Evolutionary conservation across 2,888 invertebrate species (phyloP).

Genomic region (Schrankia costaestrigalis): DNA sequence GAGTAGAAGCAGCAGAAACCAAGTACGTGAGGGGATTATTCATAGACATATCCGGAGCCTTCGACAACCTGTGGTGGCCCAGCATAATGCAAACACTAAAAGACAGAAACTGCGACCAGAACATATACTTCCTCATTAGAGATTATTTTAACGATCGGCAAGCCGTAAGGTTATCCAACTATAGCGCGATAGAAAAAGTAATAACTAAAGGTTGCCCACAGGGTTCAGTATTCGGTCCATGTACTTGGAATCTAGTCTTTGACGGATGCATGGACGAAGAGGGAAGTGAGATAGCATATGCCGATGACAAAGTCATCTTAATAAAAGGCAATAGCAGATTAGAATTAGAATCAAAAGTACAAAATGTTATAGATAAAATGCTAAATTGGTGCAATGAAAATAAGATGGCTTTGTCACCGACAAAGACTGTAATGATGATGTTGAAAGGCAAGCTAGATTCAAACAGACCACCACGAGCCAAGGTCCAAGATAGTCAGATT

Average conservation of each 20-base stretch:
- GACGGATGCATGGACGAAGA: constrained; percentile 24
- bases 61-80: constrained; percentile 44
- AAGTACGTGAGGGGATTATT: constrained; percentile 29
- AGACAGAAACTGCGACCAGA: constrained; percentile 25
- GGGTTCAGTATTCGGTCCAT: constrained; percentile 23
- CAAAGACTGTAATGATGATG: too few species aligned
- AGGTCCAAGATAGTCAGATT: too few species aligned
- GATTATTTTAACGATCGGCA: constrained; percentile 26
- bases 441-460: too few species aligned
- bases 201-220: constrained; percentile 33
- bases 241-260: constrained; percentile 27
- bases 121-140: constrained; percentile 29
- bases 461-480: too few species aligned
- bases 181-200: constrained; percentile 10
- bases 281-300: constrained; percentile 20
- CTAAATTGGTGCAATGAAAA: too few species aligned
- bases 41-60: constrained; percentile 38
- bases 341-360: too few species aligned
- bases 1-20: background rate
- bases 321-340: constrained; percentile 18
- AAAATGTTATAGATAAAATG: too few species aligned
- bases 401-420: too few species aligned
- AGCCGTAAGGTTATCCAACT: constrained; percentile 18
- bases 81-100: constrained; percentile 35
- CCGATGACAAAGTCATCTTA: constrained; percentile 28